phyloP scores from a whole-genome alignment of 2,113 vertebrate species.

The Siphamia tubifer region DNA sequence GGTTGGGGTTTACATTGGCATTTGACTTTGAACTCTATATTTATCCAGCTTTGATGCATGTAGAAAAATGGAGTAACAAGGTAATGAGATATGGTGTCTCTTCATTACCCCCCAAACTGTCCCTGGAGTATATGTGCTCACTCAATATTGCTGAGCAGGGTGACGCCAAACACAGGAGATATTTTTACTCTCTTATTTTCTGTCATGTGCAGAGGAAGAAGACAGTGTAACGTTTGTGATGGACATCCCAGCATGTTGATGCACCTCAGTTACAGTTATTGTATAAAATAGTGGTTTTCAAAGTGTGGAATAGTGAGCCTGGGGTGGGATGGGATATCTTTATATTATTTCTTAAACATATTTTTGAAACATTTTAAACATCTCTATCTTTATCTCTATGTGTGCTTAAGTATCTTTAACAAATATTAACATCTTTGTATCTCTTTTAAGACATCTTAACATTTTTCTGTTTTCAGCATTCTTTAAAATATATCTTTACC shows the following conservation, averaged over 20 bases:
- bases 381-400: no score
- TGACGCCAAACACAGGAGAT: background rate
- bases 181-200: background rate
- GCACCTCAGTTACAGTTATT: background rate
- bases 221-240: background rate
- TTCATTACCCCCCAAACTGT: background rate
- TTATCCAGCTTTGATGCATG: constrained; percentile 1
- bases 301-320: no score
- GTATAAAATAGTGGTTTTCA: background rate
- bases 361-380: no score
- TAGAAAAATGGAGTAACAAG: background rate
- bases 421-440: no score
- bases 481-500: no score
- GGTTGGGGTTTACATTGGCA: background rate
- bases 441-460: no score
- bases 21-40: constrained; percentile 24
- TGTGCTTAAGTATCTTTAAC: no score
- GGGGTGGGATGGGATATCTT: no score
- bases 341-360: no score
- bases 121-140: background rate
- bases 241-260: background rate
- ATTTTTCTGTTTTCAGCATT: no score
- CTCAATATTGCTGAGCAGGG: background rate
- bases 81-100: constrained; percentile 6
- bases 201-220: background rate